Evolutionary conservation across 2,113 vertebrate species (phyloP).

Genomic region (Stigmatopora argus): DNA sequence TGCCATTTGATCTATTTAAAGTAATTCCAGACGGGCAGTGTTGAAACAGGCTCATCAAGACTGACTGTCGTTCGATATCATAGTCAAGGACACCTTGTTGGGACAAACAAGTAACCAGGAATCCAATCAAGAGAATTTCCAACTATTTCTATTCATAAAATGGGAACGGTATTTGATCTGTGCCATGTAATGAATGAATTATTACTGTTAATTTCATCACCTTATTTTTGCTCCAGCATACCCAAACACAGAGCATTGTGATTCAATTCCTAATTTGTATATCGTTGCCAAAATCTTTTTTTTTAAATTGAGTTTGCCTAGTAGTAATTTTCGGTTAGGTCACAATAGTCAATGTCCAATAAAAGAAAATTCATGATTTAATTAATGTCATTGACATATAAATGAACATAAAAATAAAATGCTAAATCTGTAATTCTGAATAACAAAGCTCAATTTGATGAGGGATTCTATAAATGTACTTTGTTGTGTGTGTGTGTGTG

Average conservation of each 20-base stretch:
- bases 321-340: background rate
- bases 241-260: background rate
- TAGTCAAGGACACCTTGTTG: background rate
- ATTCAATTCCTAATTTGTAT: background rate
- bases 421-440: background rate
- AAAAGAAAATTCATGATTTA: background rate
- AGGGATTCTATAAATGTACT: background rate
- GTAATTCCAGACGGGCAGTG: background rate
- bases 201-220: background rate
- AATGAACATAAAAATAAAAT: background rate
- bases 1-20: background rate
- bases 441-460: slow-evolving; percentile 12
- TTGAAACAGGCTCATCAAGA: background rate
- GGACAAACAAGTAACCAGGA: background rate
- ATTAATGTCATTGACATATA: background rate
- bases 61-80: background rate
- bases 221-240: background rate
- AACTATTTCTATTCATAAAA: background rate
- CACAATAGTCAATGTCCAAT: background rate
- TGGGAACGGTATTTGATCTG: background rate
- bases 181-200: background rate
- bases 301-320: background rate
- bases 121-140: background rate
- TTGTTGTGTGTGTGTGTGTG: too few species aligned
- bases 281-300: background rate